Conservation (phyloP, 2,888 invertebrate genomes). For the Trissolcus brochymenae region DNA sequence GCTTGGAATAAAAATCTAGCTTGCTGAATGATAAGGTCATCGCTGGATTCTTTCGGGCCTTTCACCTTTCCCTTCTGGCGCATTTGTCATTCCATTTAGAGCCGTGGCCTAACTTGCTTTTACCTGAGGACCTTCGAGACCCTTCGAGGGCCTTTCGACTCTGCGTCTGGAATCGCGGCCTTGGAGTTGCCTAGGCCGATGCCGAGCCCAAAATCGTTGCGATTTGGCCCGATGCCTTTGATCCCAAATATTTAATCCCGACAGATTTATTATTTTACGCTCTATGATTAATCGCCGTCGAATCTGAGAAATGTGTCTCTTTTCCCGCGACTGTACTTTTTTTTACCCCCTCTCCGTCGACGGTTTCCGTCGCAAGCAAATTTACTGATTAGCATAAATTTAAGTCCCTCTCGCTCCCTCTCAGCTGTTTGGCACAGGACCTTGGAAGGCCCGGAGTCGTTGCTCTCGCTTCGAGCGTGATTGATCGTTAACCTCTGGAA, state of each 20-base stretch:
- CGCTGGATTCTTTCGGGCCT: conserved; percentile 53
- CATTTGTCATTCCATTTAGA: conserved; percentile 74
- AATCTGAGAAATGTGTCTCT: not conserved
- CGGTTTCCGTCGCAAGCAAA: conserved; percentile 5
- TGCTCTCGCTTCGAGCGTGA: conserved; percentile 44
- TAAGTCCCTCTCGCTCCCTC: too few species aligned
- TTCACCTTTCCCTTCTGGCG: conserved; percentile 60
- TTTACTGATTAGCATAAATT: conserved; percentile 33
- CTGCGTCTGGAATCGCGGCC: conserved; percentile 52
- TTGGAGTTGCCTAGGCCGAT: conserved; percentile 51
- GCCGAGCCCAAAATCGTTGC: conserved; percentile 12
- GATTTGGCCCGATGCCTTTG: not conserved
- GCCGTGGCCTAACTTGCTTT: conserved; percentile 69
- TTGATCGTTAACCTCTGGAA: conserved; percentile 61
- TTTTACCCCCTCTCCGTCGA: too few species aligned
- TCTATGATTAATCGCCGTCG: conserved; percentile 22
- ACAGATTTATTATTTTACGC: conserved; percentile 22
- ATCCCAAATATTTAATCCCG: conserved; percentile 20
- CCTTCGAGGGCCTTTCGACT: conserved; percentile 54
- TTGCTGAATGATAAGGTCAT: conserved; percentile 55
- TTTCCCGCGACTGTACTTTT: too few species aligned
- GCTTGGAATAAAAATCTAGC: not conserved
- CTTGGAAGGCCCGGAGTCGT: conserved; percentile 24
- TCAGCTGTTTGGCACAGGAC: conserved; percentile 25
- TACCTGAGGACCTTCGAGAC: conserved; percentile 65